Evolutionary conservation across 2,113 vertebrate genomes (phyloP).

Genomic region (Osmerus eperlanus): DNA sequence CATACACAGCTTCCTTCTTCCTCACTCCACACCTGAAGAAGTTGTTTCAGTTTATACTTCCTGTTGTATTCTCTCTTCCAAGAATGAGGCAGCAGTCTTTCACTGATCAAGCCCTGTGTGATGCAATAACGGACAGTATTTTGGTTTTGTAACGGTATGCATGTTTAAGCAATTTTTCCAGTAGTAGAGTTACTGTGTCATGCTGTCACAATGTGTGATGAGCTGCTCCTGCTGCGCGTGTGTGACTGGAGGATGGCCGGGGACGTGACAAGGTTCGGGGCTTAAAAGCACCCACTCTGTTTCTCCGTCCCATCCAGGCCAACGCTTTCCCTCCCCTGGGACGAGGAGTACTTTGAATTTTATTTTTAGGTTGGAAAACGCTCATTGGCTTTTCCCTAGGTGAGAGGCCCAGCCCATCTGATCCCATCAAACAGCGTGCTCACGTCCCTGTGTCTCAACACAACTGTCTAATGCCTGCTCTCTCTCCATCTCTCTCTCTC

Average conservation of each 20-base stretch:
- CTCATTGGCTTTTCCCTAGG: slow-evolving; percentile 56
- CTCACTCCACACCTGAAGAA: no score
- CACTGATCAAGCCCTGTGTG: no score
- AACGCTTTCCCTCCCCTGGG: slow-evolving; percentile 48
- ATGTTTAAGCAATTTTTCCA: background rate
- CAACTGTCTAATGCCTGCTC: slow-evolving; percentile 10
- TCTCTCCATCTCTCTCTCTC: background rate
- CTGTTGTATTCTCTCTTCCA: no score
- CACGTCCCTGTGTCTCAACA: slow-evolving; percentile 12
- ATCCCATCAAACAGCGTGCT: slow-evolving; percentile 37
- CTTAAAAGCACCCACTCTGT: slow-evolving; percentile 53
- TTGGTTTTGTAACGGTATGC: background rate
- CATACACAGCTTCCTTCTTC: no score
- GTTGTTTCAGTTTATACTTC: no score
- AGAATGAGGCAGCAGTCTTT: no score
- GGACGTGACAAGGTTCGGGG: slow-evolving; percentile 35
- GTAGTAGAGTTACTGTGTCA: background rate
- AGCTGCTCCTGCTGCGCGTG: slow-evolving; percentile 13
- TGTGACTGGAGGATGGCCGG: slow-evolving; percentile 22
- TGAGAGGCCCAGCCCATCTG: slow-evolving; percentile 54
- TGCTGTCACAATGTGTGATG: slow-evolving; percentile 4
- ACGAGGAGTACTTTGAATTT: slow-evolving; percentile 46
- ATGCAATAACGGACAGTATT: background rate
- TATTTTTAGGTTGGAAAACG: slow-evolving; percentile 66
- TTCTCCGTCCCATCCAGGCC: slow-evolving; percentile 54